A percentile compares a stretch with the other conserved stretches of the same genome.
These are phyloP conservation scores for Oscheius sp. DNA, from an alignment of 2,888 invertebrate genomes.

Conservation along the genomic window DNA sequence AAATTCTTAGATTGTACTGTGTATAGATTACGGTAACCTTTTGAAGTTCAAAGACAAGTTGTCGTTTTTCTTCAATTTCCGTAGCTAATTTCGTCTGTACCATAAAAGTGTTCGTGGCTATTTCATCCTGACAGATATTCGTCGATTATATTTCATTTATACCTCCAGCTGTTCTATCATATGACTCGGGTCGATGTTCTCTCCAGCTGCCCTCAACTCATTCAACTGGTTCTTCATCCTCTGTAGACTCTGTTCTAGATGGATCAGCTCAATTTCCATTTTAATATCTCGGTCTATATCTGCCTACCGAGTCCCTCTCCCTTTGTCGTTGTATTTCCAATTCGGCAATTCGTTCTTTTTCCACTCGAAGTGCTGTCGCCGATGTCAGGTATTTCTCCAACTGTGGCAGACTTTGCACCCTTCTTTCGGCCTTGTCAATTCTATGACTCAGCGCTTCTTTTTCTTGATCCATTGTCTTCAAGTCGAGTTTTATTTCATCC, in stretches of 20 bases:
- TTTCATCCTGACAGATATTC: constrained; percentile 78
- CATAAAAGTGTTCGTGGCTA: constrained; percentile 82
- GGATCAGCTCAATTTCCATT: constrained; percentile 43
- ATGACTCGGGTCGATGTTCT: constrained; percentile 79
- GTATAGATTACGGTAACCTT: constrained; percentile 76
- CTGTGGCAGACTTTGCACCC: constrained; percentile 59
- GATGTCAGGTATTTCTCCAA: constrained; percentile 75
- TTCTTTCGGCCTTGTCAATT: constrained; percentile 77
- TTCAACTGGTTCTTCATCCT: constrained; percentile 80
- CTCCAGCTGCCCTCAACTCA: constrained; percentile 78
- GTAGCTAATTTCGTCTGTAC: constrained; percentile 85
- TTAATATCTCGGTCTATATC: too few relatives aligned
- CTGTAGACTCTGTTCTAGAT: constrained; percentile 44
- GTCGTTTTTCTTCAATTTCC: constrained; percentile 80
- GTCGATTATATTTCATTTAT: neutral
- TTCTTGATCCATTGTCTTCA: constrained; percentile 79
- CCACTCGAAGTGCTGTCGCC: constrained; percentile 78
- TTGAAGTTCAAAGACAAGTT: constrained; percentile 81
- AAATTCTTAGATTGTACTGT: neutral
- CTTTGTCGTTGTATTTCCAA: constrained; percentile 76
- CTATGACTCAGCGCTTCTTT: constrained; percentile 82
- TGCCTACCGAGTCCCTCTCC: constrained; percentile 47
- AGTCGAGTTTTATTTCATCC: constrained; percentile 85
- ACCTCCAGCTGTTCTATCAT: constrained; percentile 81
- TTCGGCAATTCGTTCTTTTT: constrained; percentile 79